These are phyloP conservation scores for Sinocyclocheilus anshuiensis DNA, from an alignment of 2,113 vertebrate genomes.

Conservation along the genomic window DNA sequence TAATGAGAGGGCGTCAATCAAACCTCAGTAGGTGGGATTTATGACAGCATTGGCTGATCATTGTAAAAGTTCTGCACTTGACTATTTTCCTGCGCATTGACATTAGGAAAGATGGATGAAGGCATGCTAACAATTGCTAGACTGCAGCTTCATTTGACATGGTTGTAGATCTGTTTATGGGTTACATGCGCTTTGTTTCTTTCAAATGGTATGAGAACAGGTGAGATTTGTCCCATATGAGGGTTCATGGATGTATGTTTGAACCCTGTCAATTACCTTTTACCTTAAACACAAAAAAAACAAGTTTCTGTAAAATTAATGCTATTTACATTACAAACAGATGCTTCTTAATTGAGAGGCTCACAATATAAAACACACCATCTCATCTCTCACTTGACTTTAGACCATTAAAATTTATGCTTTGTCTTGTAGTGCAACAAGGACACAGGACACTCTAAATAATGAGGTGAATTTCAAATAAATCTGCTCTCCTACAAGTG, in stretches of 20 bases:
- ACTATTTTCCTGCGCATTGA: too few species aligned
- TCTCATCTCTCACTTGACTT: neutral
- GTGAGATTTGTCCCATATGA: neutral
- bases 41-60: too few species aligned
- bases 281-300: neutral
- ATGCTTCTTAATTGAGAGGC: neutral
- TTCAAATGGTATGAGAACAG: neutral
- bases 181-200: neutral
- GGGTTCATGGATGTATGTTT: constrained; percentile 9
- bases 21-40: too few species aligned
- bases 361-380: neutral
- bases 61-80: too few species aligned
- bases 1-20: too few species aligned
- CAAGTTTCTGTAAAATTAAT: neutral
- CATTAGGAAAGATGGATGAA: too few species aligned
- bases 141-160: neutral
- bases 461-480: constrained; percentile 27
- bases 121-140: neutral
- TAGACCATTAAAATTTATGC: neutral
- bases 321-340: neutral
- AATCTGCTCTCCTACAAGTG: neutral
- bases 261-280: neutral
- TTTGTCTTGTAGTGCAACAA: constrained; percentile 18
- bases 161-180: neutral
- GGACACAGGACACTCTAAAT: constrained; percentile 28